Conservation (phyloP, 1,140 invertebrate genomes). For the Drosophila mojavensis region DNA sequence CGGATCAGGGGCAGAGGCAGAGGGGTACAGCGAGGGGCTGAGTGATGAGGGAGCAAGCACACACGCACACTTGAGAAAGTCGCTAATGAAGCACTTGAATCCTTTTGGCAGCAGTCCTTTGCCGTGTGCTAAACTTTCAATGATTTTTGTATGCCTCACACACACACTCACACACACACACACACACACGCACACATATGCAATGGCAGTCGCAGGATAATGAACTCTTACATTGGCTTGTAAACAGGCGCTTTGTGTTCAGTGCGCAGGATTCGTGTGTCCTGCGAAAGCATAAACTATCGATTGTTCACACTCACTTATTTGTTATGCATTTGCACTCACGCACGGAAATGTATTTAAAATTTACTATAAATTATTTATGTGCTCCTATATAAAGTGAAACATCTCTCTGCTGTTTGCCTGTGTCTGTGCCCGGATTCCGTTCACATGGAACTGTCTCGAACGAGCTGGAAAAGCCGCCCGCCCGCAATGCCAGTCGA, state of each 20-base stretch:
- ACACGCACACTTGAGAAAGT: constrained; percentile 75
- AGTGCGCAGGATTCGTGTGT: constrained; percentile 66
- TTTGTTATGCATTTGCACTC: constrained; percentile 38
- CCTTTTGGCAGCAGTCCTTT: constrained; percentile 29
- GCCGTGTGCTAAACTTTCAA: constrained; percentile 75
- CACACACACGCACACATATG: constrained; percentile 27
- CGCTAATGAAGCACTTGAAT: constrained; percentile 81
- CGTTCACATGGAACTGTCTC: constrained; percentile 9
- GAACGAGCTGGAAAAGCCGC: constrained; percentile 43
- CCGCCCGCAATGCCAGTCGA: constrained; percentile 75
- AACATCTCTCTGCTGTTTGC: too few relatives aligned
- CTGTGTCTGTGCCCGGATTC: not conserved
- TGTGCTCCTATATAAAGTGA: not conserved
- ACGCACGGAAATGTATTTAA: constrained; percentile 13
- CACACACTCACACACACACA: constrained; percentile 29
- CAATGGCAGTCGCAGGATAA: constrained; percentile 65
- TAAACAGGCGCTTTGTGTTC: constrained; percentile 59
- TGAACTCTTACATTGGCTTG: constrained; percentile 68
- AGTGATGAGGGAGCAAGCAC: not conserved
- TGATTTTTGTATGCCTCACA: constrained; percentile 68
- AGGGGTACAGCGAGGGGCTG: not conserved
- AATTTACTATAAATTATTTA: constrained; percentile 16
- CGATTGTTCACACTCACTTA: constrained; percentile 50
- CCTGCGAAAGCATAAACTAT: constrained; percentile 44
- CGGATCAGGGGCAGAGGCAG: not conserved